phyloP scores from a whole-genome alignment of 1,140 invertebrate species.

The Glomeris maerens region DNA sequence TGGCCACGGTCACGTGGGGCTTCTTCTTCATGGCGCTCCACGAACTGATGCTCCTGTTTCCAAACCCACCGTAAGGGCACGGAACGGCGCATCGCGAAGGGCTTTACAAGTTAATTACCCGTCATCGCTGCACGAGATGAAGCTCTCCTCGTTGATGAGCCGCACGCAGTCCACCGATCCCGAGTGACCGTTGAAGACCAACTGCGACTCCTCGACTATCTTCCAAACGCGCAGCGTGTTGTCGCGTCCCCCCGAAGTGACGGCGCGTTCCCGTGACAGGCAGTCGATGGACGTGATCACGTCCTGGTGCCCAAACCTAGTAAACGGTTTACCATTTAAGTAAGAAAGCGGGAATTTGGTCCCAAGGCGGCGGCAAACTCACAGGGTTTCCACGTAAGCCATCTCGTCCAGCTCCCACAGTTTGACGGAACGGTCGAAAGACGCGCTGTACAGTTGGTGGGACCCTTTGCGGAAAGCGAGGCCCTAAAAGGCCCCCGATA shows the following conservation, averaged over 20 bases:
- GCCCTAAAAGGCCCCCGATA: conserved; percentile 44
- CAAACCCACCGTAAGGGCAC: conserved; percentile 11
- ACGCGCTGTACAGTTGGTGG: conserved; percentile 72
- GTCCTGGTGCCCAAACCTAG: conserved; percentile 76
- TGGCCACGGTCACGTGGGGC: conserved; percentile 49
- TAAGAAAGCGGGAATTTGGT: background rate
- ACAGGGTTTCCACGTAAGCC: conserved; percentile 87
- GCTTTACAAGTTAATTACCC: conserved; percentile 37
- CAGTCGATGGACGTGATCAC: conserved; percentile 75
- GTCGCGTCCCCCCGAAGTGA: conserved; percentile 80
- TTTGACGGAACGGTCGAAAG: conserved; percentile 64
- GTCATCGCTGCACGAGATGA: conserved; percentile 77
- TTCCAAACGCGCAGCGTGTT: conserved; percentile 81
- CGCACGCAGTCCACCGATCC: conserved; percentile 75
- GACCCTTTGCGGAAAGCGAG: conserved; percentile 70
- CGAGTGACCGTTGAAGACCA: conserved; percentile 71
- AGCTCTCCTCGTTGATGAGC: conserved; percentile 80
- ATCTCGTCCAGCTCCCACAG: conserved; percentile 92
- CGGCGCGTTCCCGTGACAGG: conserved; percentile 61
- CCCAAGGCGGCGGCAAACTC: conserved; percentile 24
- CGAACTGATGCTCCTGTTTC: conserved; percentile 48
- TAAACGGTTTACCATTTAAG: conserved; percentile 8
- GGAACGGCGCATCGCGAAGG: background rate
- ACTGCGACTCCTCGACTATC: conserved; percentile 86
- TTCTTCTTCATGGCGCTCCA: conserved; percentile 88